These are phyloP conservation scores for Gryllus longicercus DNA, from an alignment of 2,888 invertebrate species.

Conservation along the genomic window DNA sequence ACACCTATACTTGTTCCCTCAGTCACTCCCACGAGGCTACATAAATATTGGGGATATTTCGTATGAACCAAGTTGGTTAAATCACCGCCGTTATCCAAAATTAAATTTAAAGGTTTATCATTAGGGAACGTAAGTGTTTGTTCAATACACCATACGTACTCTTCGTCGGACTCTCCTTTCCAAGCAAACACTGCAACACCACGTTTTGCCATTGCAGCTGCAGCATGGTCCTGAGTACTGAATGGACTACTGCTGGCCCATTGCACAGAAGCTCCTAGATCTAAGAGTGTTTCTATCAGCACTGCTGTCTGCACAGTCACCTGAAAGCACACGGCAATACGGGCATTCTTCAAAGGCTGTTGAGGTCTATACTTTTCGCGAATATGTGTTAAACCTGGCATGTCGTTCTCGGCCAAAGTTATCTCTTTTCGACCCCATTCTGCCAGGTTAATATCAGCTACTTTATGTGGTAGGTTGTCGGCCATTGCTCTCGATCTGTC, in stretches of 20 bases:
- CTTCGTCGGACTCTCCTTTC: slow-evolving; percentile 99
- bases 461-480: neutral
- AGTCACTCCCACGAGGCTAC: slow-evolving; percentile 81
- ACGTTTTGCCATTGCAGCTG: slow-evolving; percentile 93
- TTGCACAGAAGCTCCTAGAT: slow-evolving; percentile 95
- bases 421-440: slow-evolving; percentile 97
- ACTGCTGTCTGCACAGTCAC: slow-evolving; percentile 99
- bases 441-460: slow-evolving; percentile 89
- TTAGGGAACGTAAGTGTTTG: slow-evolving; percentile 87
- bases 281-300: slow-evolving; percentile 92
- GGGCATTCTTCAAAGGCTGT: slow-evolving; percentile 89
- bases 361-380: slow-evolving; percentile 81
- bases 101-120: slow-evolving; percentile 91
- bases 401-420: slow-evolving; percentile 96
- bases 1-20: slow-evolving; percentile 99
- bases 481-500: too few relatives aligned
- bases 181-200: slow-evolving; percentile 97
- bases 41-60: slow-evolving; percentile 81
- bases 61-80: slow-evolving; percentile 92
- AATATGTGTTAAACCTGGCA: slow-evolving; percentile 97
- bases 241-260: slow-evolving; percentile 99
- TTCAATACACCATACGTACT: slow-evolving; percentile 98
- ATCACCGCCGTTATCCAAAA: slow-evolving; percentile 98
- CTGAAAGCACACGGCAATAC: slow-evolving; percentile 96
- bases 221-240: slow-evolving; percentile 98